Evolutionary conservation across 2,113 vertebrate genomes (phyloP).

Genomic region (Cyphomyrus plagiostoma): DNA sequence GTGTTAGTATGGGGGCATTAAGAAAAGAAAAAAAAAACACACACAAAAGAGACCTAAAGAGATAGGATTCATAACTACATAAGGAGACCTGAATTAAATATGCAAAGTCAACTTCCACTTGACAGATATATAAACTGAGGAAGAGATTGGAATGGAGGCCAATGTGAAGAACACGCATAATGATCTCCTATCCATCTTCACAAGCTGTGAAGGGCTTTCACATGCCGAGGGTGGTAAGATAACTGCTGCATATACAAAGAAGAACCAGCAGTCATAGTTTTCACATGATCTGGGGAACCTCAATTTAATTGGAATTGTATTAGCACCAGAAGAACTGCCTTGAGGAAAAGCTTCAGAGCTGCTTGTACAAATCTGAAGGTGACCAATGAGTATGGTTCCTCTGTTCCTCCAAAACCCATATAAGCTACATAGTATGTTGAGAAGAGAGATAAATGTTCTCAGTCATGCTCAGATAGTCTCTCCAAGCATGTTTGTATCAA

Average conservation of each 20-base stretch:
- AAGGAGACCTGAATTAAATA: neutral
- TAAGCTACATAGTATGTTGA: neutral
- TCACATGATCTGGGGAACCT: neutral
- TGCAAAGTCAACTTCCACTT: neutral
- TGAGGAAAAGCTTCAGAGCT: neutral
- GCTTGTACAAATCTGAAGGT: neutral
- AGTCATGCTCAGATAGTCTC: neutral
- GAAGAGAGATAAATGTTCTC: neutral
- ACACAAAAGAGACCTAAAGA: neutral
- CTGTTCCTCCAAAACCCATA: neutral
- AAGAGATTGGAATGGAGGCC: neutral
- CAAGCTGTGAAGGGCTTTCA: neutral
- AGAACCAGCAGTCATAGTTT: neutral
- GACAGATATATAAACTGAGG: neutral
- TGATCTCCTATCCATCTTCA: neutral
- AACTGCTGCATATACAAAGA: neutral
- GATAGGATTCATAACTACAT: neutral
- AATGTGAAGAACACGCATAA: neutral
- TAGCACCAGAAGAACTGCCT: neutral
- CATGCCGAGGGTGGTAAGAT: neutral
- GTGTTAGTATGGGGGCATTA: neutral
- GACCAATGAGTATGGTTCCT: neutral
- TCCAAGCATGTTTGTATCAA: neutral
- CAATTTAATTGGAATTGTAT: neutral
- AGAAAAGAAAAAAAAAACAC: neutral